A percentile compares a stretch with the other conserved stretches of the same genome.
Evolutionary conservation across 2,888 invertebrate species (phyloP).

Genomic region (Pyrocoelia pectoralis): DNA sequence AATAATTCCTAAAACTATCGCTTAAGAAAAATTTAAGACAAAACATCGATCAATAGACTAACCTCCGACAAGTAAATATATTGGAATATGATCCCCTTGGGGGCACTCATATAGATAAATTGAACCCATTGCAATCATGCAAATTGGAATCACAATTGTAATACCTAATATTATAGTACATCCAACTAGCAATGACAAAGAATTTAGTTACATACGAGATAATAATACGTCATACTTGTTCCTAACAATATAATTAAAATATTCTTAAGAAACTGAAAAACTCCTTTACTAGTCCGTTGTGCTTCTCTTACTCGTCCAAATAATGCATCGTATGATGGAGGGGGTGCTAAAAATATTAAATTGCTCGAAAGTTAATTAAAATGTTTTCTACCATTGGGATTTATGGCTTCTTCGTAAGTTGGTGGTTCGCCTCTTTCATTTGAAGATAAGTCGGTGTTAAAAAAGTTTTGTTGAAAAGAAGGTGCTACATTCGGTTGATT

Average conservation of each 20-base stretch:
- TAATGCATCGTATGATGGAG: slow-evolving; percentile 73
- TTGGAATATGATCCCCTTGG: slow-evolving; percentile 71
- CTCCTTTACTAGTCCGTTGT: slow-evolving; percentile 66
- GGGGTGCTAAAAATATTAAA: slow-evolving; percentile 65
- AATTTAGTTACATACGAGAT: background rate
- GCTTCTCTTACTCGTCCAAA: slow-evolving; percentile 71
- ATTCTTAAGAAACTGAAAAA: slow-evolving; percentile 69
- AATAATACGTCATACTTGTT: slow-evolving; percentile 72
- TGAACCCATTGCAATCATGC: slow-evolving; percentile 74
- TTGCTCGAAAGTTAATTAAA: background rate
- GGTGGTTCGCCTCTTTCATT: slow-evolving; percentile 64
- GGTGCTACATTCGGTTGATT: slow-evolving; percentile 42
- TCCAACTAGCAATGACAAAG: slow-evolving; percentile 68
- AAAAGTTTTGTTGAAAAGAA: slow-evolving; percentile 46
- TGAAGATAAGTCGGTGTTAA: slow-evolving; percentile 39
- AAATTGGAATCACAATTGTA: slow-evolving; percentile 70
- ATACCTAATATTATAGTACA: slow-evolving; percentile 71
- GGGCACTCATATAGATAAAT: slow-evolving; percentile 72
- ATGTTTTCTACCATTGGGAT: slow-evolving; percentile 64
- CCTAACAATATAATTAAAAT: slow-evolving; percentile 67
- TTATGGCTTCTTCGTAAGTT: slow-evolving; percentile 68
- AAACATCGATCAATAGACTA: no score
- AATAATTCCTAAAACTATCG: slow-evolving; percentile 65
- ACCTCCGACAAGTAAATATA: slow-evolving; percentile 73
- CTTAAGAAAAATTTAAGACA: no score